Evolutionary conservation across 2,888 invertebrate species (phyloP).

Genomic region (Leptinotarsa rubiginosa): DNA sequence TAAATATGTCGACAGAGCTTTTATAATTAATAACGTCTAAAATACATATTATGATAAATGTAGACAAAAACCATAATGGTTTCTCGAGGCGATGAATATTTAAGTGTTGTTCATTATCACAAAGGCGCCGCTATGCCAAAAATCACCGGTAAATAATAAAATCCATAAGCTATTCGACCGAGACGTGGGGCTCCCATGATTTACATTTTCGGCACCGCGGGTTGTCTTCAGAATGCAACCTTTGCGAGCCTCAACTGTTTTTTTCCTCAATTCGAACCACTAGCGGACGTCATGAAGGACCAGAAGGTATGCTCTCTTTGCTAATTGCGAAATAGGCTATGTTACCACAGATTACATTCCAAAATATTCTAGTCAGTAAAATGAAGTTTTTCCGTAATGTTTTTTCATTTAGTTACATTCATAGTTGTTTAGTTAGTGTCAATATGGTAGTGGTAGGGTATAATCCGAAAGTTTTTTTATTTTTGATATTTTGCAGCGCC

Average conservation of each 20-base stretch:
- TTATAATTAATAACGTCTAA: slow-evolving; percentile 51
- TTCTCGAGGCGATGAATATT: slow-evolving; percentile 57
- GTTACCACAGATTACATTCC: too few species aligned
- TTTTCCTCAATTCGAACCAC: slow-evolving; percentile 32
- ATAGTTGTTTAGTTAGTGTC: too few species aligned
- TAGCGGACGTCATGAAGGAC: slow-evolving; percentile 13
- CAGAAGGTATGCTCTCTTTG: not conserved
- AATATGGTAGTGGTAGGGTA: too few species aligned
- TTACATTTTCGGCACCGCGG: slow-evolving; percentile 60
- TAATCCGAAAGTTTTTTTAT: too few species aligned
- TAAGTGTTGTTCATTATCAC: slow-evolving; percentile 55
- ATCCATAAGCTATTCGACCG: slow-evolving; percentile 52
- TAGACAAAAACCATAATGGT: slow-evolving; percentile 54
- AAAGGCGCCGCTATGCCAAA: slow-evolving; percentile 56
- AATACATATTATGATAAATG: slow-evolving; percentile 57
- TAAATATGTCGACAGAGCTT: slow-evolving; percentile 50
- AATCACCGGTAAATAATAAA: slow-evolving; percentile 56
- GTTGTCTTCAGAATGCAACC: slow-evolving; percentile 60
- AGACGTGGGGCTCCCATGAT: slow-evolving; percentile 57
- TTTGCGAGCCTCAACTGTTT: slow-evolving; percentile 49
- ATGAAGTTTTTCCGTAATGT: too few species aligned
- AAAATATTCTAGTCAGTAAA: too few species aligned
- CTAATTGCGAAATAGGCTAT: too few species aligned
- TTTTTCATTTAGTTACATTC: too few species aligned
- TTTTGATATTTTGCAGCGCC: too few species aligned